Percentiles rank a stretch among this genome's conserved stretches.
Conservation (phyloP, 2,888 invertebrate species). For the Holacanthella duospinosa region DNA sequence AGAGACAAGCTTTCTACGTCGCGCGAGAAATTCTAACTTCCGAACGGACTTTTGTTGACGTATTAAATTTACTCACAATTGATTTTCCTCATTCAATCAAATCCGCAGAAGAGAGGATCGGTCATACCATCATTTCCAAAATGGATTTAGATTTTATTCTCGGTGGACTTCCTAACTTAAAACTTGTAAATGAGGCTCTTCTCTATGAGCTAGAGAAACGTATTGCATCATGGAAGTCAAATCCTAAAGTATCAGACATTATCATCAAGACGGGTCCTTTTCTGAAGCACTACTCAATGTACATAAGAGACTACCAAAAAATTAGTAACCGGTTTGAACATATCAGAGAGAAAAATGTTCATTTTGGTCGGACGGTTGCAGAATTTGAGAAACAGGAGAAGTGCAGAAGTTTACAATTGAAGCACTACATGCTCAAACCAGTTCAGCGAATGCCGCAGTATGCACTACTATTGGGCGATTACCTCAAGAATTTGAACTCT, state of each 20-base stretch:
- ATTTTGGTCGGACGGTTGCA: constrained; percentile 45
- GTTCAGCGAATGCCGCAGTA: constrained; percentile 55
- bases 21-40: constrained; percentile 49
- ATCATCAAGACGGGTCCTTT: constrained; percentile 52
- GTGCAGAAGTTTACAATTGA: constrained; percentile 48
- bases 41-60: constrained; percentile 49
- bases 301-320: constrained; percentile 48
- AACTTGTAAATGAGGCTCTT: constrained; percentile 47
- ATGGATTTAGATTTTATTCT: constrained; percentile 46
- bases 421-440: constrained; percentile 57
- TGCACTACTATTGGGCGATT: constrained; percentile 52
- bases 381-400: constrained; percentile 41
- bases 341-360: constrained; percentile 44
- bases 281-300: constrained; percentile 49
- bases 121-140: constrained; percentile 42
- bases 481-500: constrained; percentile 46
- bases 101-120: constrained; percentile 37
- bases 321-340: constrained; percentile 46
- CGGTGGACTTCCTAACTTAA: constrained; percentile 47
- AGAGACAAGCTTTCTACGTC: constrained; percentile 45
- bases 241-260: constrained; percentile 47
- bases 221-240: constrained; percentile 44
- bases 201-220: constrained; percentile 46
- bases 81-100: constrained; percentile 45
- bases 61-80: constrained; percentile 46